Evolutionary conservation across 2,797 vertebrate genomes (phyloP).

Genomic region (Forpus xanthops): DNA sequence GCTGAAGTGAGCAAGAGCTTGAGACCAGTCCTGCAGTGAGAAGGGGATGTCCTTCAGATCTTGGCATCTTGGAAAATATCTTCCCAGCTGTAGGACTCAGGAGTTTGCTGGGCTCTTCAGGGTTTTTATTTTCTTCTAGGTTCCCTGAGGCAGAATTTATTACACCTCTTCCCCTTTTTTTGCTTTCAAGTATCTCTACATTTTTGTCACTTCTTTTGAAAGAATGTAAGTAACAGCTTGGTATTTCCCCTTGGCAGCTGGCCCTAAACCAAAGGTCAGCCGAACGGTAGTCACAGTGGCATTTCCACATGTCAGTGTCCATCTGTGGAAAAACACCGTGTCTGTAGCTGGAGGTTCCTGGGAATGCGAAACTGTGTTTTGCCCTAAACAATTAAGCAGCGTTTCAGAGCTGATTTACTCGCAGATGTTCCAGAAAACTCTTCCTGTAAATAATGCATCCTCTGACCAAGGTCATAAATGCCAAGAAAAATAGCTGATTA

Average conservation of each 20-base stretch:
- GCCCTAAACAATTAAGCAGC: conserved; percentile 28
- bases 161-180: background rate
- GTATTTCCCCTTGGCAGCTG: conserved; percentile 47
- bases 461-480: conserved; percentile 39
- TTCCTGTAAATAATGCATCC: conserved; percentile 15
- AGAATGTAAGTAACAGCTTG: conserved; percentile 28
- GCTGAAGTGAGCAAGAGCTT: background rate
- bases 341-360: conserved; percentile 32
- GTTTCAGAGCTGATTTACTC: conserved; percentile 39
- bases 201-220: background rate
- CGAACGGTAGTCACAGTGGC: conserved; percentile 1
- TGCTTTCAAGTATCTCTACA: background rate
- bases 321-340: conserved; percentile 34
- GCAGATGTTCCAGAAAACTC: conserved; percentile 24
- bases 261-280: conserved; percentile 59
- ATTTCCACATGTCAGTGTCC: conserved; percentile 49
- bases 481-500: background rate
- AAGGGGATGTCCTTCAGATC: background rate
- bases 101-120: background rate
- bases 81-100: background rate
- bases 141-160: background rate
- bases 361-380: conserved; percentile 42
- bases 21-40: background rate
- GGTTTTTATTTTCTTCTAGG: background rate
- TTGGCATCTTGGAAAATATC: background rate